A percentile compares a stretch with the other conserved stretches of the same genome.
These are phyloP conservation scores for Rhadina sibilatrix DNA, from an alignment of 2,113 vertebrate species.

Conservation along the genomic window DNA sequence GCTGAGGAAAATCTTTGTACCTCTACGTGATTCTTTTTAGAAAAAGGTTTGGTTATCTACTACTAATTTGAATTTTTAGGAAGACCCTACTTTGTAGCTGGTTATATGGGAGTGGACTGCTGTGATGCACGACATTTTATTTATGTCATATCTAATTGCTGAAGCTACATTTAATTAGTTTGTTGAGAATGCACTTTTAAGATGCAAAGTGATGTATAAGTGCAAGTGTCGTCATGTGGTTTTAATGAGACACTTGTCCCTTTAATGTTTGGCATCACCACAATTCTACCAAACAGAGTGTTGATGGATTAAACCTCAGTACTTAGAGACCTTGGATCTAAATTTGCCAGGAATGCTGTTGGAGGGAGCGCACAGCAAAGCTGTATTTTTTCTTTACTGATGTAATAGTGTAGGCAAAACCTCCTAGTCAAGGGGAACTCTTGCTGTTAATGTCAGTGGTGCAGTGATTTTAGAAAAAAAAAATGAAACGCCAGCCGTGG, in stretches of 20 bases:
- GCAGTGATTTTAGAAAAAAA: not conserved
- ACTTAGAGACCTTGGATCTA: not conserved
- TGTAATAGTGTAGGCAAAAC: not conserved
- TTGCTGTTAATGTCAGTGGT: not conserved
- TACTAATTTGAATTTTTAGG: conserved; percentile 25
- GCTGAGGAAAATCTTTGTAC: not conserved
- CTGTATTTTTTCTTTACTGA: not conserved
- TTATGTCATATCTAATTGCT: conserved; percentile 42
- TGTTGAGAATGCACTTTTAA: conserved; percentile 34
- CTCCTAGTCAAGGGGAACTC: not conserved
- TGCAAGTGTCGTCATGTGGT: conserved; percentile 32
- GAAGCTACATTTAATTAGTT: conserved; percentile 47
- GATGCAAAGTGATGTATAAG: not conserved
- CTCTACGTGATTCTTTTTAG: not conserved
- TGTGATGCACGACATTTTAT: not conserved
- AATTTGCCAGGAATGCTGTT: not conserved
- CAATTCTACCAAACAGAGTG: not conserved
- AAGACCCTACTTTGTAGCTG: conserved; percentile 22
- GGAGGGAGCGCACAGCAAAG: fast-evolving
- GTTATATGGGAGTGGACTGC: conserved; percentile 30
- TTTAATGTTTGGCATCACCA: not conserved
- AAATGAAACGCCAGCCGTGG: fast-evolving
- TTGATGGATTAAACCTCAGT: not conserved
- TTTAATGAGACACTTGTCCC: conserved; percentile 9
- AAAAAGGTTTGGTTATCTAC: not conserved